These are phyloP conservation scores for Bombus pyrosoma DNA, from an alignment of 1,140 invertebrate species.

Conservation along the genomic window DNA sequence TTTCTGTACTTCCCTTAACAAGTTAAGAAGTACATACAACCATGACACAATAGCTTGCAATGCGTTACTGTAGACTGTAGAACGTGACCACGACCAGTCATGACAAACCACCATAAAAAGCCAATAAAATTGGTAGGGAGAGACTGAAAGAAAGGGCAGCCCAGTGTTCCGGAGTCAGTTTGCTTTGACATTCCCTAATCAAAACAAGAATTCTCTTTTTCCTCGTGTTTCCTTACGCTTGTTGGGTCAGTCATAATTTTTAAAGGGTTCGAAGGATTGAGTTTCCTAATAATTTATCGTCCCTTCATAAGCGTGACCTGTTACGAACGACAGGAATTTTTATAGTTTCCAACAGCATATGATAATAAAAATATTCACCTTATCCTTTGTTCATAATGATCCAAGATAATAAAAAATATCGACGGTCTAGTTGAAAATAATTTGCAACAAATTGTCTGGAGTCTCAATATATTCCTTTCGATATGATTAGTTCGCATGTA, in stretches of 20 bases:
- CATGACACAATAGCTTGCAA: conserved; percentile 13
- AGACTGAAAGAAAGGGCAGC: conserved; percentile 40
- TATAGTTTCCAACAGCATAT: neutral
- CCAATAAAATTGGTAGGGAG: conserved; percentile 57
- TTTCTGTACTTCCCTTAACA: neutral
- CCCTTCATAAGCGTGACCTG: conserved; percentile 5
- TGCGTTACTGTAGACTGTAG: conserved; percentile 25
- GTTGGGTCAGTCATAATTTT: conserved; percentile 37
- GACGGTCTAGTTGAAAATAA: neutral
- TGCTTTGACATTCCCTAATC: conserved; percentile 72
- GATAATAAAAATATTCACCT: neutral
- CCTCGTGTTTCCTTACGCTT: conserved; percentile 13
- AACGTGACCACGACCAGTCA: conserved; percentile 66
- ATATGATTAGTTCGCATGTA: neutral
- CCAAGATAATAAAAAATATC: neutral
- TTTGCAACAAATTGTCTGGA: neutral
- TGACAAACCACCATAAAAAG: conserved; percentile 66
- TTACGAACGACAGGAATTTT: conserved; percentile 19
- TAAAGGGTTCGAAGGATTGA: conserved; percentile 43
- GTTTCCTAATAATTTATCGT: conserved; percentile 44
- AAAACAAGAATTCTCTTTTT: conserved; percentile 58
- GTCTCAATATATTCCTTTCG: neutral
- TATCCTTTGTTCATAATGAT: neutral
- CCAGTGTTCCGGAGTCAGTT: conserved; percentile 49
- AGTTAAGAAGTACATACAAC: neutral